A percentile compares a stretch with the other conserved stretches of the same genome.
phyloP scores from a whole-genome alignment of 2,797 vertebrate species.

The Chelmon rostratus region DNA sequence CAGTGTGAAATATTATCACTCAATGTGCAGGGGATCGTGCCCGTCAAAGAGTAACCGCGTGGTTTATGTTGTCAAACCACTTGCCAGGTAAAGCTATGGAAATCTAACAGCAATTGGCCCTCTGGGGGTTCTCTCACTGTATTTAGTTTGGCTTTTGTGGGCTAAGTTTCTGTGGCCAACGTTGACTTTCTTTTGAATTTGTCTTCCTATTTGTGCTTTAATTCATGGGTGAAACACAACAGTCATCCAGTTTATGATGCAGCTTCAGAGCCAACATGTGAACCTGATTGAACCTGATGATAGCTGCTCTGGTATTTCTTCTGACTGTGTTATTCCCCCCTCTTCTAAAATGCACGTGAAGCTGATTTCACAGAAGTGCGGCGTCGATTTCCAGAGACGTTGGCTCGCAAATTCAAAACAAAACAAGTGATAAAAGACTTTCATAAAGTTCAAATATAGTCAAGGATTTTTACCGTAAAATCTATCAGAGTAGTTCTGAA shows the following conservation, averaged over 20 bases:
- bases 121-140: slow-evolving; percentile 50
- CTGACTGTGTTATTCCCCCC: not conserved
- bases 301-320: slow-evolving; percentile 10
- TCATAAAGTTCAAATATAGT: slow-evolving; percentile 47
- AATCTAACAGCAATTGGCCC: slow-evolving; percentile 69
- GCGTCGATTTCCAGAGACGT: slow-evolving; percentile 24
- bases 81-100: slow-evolving; percentile 79
- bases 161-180: slow-evolving; percentile 37
- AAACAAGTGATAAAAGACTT: slow-evolving; percentile 50
- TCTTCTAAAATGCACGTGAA: slow-evolving; percentile 22
- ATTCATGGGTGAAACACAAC: slow-evolving; percentile 63
- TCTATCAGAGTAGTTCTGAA: slow-evolving; percentile 32
- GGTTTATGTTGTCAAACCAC: slow-evolving; percentile 78
- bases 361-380: slow-evolving; percentile 41
- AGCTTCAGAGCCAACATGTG: slow-evolving; percentile 31
- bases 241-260: slow-evolving; percentile 49
- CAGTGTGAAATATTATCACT: slow-evolving; percentile 81
- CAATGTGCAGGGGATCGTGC: slow-evolving; percentile 74
- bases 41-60: slow-evolving; percentile 74
- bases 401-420: slow-evolving; percentile 49
- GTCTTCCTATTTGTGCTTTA: slow-evolving; percentile 70
- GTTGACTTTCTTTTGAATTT: slow-evolving; percentile 57
- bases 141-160: slow-evolving; percentile 66
- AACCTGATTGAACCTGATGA: slow-evolving; percentile 61
- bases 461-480: slow-evolving; percentile 42